Base-by-base conservation (phyloP, 2,113 vertebrate species). In the Dipodomys spectabilis region DNA sequence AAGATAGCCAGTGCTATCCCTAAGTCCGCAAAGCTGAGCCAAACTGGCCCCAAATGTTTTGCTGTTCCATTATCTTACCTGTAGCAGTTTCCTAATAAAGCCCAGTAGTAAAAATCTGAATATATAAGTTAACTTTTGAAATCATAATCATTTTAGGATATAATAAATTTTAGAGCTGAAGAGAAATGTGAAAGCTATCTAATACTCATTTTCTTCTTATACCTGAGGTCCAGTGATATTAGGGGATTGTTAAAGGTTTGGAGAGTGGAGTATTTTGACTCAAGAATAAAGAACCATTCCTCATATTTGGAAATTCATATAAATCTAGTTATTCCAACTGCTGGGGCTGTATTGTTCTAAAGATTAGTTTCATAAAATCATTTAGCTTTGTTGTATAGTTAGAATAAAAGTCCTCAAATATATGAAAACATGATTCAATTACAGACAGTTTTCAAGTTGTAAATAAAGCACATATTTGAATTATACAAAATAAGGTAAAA, bases 81-180 rank as follows among this genome's bases (percentile, higher is more conserved):
- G 39, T 32, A 65, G 25, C 10, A 57, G 8, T 73, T 78, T 88
- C 32, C n/a, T 57, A n/a, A 53, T 89, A 23, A 88, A 53, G 6
- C 20, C 73, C 30, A 86, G 32, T 86, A 53, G 49, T 49, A 75
- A 74, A 69, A 79, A 84, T 53, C 62, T 74, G 49, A 64, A 11
- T 82, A 73, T 68, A 35, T 68, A 64, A 62, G 8, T 86, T 88
- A 72, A 25, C 60, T 67, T 91, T 82, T 77, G 71, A 86, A 45
- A 20, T 22, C 53, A 22, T 73, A 64, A 79, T 62, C 28, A 64
- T 10, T 27, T 85, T 82, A 65, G 5, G 39, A 3, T 87, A 83
- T n/a, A 79, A 71, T 60, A 80, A 15, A 69, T 81, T 72, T 75
- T 80, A 90, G 35, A 87, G 20, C 12, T 92, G 30, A 90, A 73